Evolutionary conservation across 2,888 invertebrate genomes (phyloP).

Genomic region (Idaea straminata): DNA sequence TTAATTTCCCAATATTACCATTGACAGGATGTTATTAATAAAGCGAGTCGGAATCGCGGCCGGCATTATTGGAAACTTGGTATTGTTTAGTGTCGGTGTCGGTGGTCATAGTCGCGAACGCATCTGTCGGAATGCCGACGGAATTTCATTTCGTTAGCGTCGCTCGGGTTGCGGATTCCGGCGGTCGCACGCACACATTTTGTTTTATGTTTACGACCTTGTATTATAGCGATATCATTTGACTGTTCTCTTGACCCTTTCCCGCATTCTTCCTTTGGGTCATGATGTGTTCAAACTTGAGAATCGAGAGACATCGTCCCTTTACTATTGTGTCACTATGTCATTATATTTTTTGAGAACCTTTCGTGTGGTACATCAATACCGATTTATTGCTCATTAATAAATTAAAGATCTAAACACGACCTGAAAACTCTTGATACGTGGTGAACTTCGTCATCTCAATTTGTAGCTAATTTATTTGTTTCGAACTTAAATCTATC

Average conservation of each 20-base stretch:
- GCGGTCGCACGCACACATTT: constrained; percentile 41
- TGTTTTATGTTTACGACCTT: constrained; percentile 21
- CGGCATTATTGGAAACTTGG: constrained; percentile 45
- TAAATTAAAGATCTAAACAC: no score
- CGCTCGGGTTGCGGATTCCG: constrained; percentile 56
- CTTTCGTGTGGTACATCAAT: no score
- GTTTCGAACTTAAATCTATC: no score
- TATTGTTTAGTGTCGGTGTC: constrained; percentile 28
- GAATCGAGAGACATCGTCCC: background rate
- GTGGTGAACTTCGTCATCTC: no score
- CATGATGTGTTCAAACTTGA: constrained; percentile 5
- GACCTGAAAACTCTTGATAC: no score
- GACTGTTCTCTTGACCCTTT: constrained; percentile 16
- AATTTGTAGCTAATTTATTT: no score
- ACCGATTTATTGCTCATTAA: no score
- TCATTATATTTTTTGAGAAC: background rate
- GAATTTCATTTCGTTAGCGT: constrained; percentile 76
- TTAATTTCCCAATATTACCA: constrained; percentile 5
- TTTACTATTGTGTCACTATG: background rate
- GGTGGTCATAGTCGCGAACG: constrained; percentile 44
- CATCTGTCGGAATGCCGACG: constrained; percentile 55
- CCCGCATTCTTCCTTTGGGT: constrained; percentile 13
- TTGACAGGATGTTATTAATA: constrained; percentile 5
- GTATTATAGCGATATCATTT: constrained; percentile 10
- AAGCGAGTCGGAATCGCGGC: constrained; percentile 22